Evolutionary conservation across 2,888 invertebrate species (phyloP).

Genomic region (Ophion costatus): DNA sequence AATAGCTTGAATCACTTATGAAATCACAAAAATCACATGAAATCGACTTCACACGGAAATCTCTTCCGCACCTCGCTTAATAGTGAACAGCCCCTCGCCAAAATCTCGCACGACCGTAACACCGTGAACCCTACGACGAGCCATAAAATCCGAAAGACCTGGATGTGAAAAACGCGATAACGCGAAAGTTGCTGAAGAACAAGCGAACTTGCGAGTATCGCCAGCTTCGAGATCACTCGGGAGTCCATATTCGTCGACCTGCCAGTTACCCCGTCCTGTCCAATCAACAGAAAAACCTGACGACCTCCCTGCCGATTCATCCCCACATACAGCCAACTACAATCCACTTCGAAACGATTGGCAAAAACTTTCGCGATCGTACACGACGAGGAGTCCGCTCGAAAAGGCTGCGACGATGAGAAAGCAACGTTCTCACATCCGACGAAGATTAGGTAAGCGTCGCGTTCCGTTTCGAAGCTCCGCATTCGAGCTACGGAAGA

Average conservation of each 20-base stretch:
- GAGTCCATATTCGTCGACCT: neutral
- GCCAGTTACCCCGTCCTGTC: neutral
- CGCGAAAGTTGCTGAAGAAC: neutral
- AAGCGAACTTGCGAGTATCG: neutral
- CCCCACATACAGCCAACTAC: neutral
- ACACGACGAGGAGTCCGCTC: neutral
- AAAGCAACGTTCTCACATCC: neutral
- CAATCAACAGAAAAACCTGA: neutral
- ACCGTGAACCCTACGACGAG: constrained; percentile 1
- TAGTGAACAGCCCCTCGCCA: too few species aligned
- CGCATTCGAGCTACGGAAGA: neutral
- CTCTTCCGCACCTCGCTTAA: too few species aligned
- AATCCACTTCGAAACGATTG: neutral
- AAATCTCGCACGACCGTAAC: constrained; percentile 10
- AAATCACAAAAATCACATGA: too few species aligned
- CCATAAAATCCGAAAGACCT: constrained; percentile 24
- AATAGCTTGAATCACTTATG: too few species aligned
- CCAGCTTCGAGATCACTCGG: neutral
- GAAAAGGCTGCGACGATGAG: neutral
- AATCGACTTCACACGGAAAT: too few species aligned
- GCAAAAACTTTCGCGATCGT: neutral
- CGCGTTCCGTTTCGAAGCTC: neutral
- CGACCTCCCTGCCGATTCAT: neutral
- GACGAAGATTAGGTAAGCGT: constrained; percentile 12
- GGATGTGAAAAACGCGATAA: neutral